phyloP scores from a whole-genome alignment of 1,140 invertebrate genomes.

The Zaprionus gabonicus region DNA sequence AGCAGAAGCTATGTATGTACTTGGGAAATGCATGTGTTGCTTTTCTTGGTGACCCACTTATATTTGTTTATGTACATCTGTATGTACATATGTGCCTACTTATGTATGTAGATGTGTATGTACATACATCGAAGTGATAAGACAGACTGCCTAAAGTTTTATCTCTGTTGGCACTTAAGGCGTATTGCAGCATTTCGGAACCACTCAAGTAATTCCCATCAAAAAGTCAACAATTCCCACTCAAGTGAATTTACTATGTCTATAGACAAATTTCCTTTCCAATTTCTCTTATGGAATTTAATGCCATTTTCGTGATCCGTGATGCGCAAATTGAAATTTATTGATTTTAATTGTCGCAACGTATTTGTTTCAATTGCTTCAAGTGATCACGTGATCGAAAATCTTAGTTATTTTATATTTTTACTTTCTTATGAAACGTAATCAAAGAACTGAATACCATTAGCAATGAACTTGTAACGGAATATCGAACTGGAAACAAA shows the following conservation, averaged over 20 bases:
- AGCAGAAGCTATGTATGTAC: neutral
- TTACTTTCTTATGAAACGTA: neutral
- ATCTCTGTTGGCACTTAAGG: constrained; percentile 15
- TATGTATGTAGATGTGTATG: constrained; percentile 19
- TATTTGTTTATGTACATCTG: constrained; percentile 4
- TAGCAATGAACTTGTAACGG: neutral
- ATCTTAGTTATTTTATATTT: neutral
- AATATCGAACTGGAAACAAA: constrained; percentile 2
- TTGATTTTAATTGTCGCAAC: constrained; percentile 3
- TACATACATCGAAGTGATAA: constrained; percentile 27
- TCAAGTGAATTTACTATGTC: neutral
- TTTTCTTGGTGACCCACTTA: constrained; percentile 30
- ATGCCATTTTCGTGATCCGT: neutral
- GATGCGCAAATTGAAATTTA: neutral
- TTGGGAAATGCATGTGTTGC: constrained; percentile 2
- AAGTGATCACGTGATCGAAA: neutral
- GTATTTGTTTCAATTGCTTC: constrained; percentile 6
- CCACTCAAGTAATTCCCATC: neutral
- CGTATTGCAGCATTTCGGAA: constrained; percentile 11
- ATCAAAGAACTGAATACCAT: neutral
- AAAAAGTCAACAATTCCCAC: constrained; percentile 2
- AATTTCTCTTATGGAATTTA: neutral
- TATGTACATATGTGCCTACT: constrained; percentile 11
- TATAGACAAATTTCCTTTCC: neutral
- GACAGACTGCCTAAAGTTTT: constrained; percentile 26